phyloP scores from a whole-genome alignment of 1,140 invertebrate genomes.

The Hirudo medicinalis region DNA sequence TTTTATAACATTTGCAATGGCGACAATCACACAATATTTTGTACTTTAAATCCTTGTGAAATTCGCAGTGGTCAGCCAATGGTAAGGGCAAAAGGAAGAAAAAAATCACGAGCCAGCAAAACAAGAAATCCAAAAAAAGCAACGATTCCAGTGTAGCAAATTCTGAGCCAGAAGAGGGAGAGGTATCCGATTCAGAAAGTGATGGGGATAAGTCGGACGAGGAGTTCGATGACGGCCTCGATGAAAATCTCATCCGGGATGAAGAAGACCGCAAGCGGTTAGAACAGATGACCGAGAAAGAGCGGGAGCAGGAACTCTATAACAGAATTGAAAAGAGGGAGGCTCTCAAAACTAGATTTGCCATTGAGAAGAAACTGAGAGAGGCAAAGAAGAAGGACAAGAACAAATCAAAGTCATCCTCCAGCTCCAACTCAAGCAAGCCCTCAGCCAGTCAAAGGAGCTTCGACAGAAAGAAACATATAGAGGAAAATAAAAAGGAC shows the following conservation, averaged over 20 bases:
- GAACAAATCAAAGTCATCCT: constrained; percentile 32
- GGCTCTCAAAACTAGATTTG: constrained; percentile 82
- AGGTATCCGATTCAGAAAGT: constrained; percentile 50
- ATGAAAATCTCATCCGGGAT: constrained; percentile 92
- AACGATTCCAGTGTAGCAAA: constrained; percentile 43
- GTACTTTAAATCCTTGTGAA: constrained; percentile 10
- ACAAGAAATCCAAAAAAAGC: constrained; percentile 44
- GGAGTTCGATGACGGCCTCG: constrained; percentile 70
- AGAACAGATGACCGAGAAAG: constrained; percentile 86
- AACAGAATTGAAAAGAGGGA: constrained; percentile 86
- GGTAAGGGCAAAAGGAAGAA: constrained; percentile 51
- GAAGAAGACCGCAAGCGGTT: constrained; percentile 78
- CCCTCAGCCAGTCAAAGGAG: constrained; percentile 55
- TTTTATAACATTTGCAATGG: not conserved
- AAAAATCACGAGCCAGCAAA: constrained; percentile 43
- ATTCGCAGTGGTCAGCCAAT: constrained; percentile 48
- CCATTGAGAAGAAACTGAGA: constrained; percentile 84
- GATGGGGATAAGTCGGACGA: constrained; percentile 42
- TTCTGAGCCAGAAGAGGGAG: constrained; percentile 56
- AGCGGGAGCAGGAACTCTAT: constrained; percentile 90
- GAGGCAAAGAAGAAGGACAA: constrained; percentile 68
- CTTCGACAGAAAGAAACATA: constrained; percentile 78
- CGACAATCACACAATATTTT: not conserved
- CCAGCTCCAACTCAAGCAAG: constrained; percentile 26
- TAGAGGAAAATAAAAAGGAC: constrained; percentile 60